Base-by-base conservation (phyloP, 2,888 invertebrate genomes). In the Metallyticus violacea region DNA sequence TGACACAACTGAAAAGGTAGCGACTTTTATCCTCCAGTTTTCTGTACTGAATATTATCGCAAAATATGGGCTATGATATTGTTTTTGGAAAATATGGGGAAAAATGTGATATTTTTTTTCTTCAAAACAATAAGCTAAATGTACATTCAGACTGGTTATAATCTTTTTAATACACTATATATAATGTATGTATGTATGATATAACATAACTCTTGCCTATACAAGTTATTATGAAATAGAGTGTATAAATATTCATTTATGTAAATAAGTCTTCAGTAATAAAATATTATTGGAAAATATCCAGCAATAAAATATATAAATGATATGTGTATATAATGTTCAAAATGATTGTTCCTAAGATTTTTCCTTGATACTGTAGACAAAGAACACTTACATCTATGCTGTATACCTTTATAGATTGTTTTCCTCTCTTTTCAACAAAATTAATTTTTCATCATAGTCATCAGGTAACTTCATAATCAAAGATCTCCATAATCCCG, bases 1-100 rank as follows among this genome's bases (percentile, higher is more conserved):
- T 87, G 6, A 86, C 86, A 7, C 81, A 87, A 28, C 79, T 88
- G 76, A 88, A 88, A 81, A 86, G 87, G 30, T 88, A 88, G 87
- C 87, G 86, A 82, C 29, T 85, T 28, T 85, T 5, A 30, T 15
- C 79, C 2, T 25, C 3, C 4, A 27, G 9, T 15, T 9, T 79
- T 9, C n/a, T 26, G 2, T 40, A 40, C 9, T 62, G 40, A 62
- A 9, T 62, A 22, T 15, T 62, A 62, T 62, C n/a, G 40, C 40
- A 62, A 62, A 62, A 3, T 15, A 62, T 15, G 9, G 40, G 40
- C 4, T 15, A 62, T 62, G 40, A 62, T 62, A 15, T 81, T 28
- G 81, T 81, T 29, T 26, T 81, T 25, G 9, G 9, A 15, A 26
- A 27, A 26, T 30, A 29, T 29, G 81, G 15, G 7, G 9, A 28